Percentiles rank a stretch among this genome's conserved stretches.
Evolutionary conservation across 2,113 vertebrate genomes (phyloP).

Genomic region (Eurypyga helias): DNA sequence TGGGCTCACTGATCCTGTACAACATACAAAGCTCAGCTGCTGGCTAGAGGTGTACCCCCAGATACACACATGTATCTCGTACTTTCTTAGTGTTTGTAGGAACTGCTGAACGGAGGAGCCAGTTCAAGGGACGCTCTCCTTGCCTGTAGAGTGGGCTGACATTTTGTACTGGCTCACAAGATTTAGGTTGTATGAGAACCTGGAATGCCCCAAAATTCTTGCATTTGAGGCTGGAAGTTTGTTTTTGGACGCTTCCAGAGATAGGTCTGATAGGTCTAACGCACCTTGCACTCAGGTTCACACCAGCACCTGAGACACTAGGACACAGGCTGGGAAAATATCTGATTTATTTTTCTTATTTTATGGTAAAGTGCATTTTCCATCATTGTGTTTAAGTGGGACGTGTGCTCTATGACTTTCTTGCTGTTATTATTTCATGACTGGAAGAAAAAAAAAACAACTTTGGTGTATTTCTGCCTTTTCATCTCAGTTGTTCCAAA

Average conservation of each 20-base stretch:
- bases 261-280: not conserved
- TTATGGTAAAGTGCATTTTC: not conserved
- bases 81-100: not conserved
- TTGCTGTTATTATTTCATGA: not conserved
- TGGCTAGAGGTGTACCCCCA: not conserved
- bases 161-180: not conserved
- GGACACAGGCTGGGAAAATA: not conserved
- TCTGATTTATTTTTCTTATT: not conserved
- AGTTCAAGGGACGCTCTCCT: not conserved
- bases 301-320: not conserved
- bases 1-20: not conserved
- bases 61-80: fast-evolving
- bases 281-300: not conserved
- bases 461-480: not conserved
- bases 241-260: not conserved
- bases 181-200: not conserved
- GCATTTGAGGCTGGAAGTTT: not conserved
- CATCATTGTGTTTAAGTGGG: not conserved
- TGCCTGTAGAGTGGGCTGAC: not conserved
- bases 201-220: not conserved
- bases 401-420: not conserved
- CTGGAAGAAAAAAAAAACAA: not conserved
- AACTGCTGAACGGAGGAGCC: fast-evolving
- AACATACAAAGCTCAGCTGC: not conserved
- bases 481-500: not conserved